phyloP scores from a whole-genome alignment of 2,113 vertebrate genomes.

The Triplophysa siluroides region DNA sequence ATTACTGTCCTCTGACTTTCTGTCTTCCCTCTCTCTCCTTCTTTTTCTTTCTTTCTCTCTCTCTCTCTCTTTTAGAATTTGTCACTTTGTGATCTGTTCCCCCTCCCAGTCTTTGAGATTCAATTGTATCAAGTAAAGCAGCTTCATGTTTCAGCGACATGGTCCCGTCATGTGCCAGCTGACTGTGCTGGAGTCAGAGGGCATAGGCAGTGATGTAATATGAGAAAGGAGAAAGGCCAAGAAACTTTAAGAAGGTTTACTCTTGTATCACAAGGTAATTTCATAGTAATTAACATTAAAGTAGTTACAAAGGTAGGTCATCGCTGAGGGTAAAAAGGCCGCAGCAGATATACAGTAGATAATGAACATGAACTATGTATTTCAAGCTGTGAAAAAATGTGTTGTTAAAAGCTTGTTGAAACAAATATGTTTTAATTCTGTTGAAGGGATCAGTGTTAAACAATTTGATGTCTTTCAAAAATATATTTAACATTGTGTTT shows the following conservation, averaged over 20 bases:
- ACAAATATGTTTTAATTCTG: not conserved
- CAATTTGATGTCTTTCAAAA: too few relatives aligned
- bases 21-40: not conserved
- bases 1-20: conserved; percentile 36
- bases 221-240: conserved; percentile 20
- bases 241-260: conserved; percentile 21
- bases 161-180: conserved; percentile 39
- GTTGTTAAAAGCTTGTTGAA: not conserved
- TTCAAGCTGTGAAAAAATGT: not conserved
- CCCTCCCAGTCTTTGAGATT: conserved; percentile 54
- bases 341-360: not conserved
- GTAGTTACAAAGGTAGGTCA: conserved; percentile 12
- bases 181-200: conserved; percentile 41
- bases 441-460: too few relatives aligned
- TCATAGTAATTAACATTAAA: conserved; percentile 39
- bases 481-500: too few relatives aligned
- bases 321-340: not conserved
- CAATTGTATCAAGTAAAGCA: conserved; percentile 46
- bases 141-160: conserved; percentile 62
- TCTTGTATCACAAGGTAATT: conserved; percentile 30
- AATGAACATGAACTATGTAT: not conserved
- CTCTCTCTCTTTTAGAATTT: conserved; percentile 50
- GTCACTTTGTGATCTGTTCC: conserved; percentile 48
- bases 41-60: conserved; percentile 30
- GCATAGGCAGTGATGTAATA: conserved; percentile 22